Base-by-base conservation (phyloP, 2,888 invertebrate genomes). In the Caenorhabditis sp. region DNA sequence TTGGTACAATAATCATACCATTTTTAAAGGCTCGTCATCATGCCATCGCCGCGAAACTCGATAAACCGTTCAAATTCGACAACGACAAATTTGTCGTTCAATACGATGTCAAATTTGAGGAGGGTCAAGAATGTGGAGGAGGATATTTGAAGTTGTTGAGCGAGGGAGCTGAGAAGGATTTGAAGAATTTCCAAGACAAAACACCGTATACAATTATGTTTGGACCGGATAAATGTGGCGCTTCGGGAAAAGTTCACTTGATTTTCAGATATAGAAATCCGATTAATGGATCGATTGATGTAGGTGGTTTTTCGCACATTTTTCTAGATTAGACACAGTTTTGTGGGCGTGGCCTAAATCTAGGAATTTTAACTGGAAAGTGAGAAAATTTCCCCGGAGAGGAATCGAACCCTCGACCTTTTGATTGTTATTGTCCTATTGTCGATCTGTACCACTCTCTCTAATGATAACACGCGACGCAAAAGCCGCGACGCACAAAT, bases 131-230 rank as follows among this genome's bases (percentile, higher is more conserved):
- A 89, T 99, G 99, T 89, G 99, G 99, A 57, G 99, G 99, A 12
- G 95, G 97, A 10, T 99, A 99, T 89, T 90, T 99, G 59, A 99
- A 99, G 89, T 91, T 99, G 57, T 90, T 99, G 21, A 93, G 94
- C 14, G 91, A 92, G 27, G 92, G 92, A 66, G 90, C 91, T 55
- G 91, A 92, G 66, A 81, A 82, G 62, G 69, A 77, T 49, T 66
- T 86, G 24, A 74, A 69, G 17, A 55, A 60, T 36, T 70, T 75
- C 60, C 87, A 90, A 88, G 97, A 99, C 90, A 95, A 95, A 90
- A 95, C 97, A 0, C 93, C 95, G 0, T 99, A 97, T 90, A 94
- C 95, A 1, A 95, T 99, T 86, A 99, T 99, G 99, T 99, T 99
- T 90, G 99, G 99, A 0, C 97, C 97, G 10, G 99, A 99, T 91